A percentile compares a stretch with the other conserved stretches of the same genome.
Conservation (phyloP, 2,797 vertebrate species). For the Chelidonichthys spinosus region DNA sequence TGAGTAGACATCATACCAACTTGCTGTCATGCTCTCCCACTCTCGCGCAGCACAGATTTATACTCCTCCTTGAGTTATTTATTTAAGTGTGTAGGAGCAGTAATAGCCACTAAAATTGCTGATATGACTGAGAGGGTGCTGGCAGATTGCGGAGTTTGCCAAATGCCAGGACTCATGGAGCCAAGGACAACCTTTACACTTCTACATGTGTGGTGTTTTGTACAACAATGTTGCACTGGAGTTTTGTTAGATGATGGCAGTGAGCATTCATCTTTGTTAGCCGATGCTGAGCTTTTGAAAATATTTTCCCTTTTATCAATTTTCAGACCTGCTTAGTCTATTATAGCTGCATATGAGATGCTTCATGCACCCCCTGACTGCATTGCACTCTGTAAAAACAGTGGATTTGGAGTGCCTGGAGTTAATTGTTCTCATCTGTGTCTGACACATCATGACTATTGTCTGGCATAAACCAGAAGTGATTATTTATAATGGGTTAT, state of each 20-base stretch:
- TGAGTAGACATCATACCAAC: constrained; percentile 39
- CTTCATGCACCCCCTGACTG: neutral
- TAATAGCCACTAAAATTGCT: constrained; percentile 55
- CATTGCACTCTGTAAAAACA: neutral
- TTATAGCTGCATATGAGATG: neutral
- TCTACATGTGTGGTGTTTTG: constrained; percentile 12
- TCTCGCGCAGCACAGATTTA: constrained; percentile 41
- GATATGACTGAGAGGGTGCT: constrained; percentile 34
- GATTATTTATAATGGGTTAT: neutral
- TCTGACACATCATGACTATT: constrained; percentile 11
- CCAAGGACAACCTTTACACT: constrained; percentile 6
- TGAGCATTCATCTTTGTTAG: neutral
- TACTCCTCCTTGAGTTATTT: constrained; percentile 57
- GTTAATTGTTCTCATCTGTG: neutral
- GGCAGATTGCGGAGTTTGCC: constrained; percentile 37
- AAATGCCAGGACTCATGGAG: constrained; percentile 19
- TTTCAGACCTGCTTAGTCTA: neutral
- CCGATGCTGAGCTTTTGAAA: neutral
- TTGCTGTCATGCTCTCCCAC: constrained; percentile 23
- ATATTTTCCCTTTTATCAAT: neutral
- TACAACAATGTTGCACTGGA: neutral
- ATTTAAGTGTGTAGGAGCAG: constrained; percentile 54
- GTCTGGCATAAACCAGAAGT: constrained; percentile 8
- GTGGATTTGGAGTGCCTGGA: constrained; percentile 12
- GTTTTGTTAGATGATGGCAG: neutral